A percentile compares a stretch with the other conserved stretches of the same genome.
phyloP scores from a whole-genome alignment of 2,888 invertebrate genomes.

The Temnothorax ravouxi region DNA sequence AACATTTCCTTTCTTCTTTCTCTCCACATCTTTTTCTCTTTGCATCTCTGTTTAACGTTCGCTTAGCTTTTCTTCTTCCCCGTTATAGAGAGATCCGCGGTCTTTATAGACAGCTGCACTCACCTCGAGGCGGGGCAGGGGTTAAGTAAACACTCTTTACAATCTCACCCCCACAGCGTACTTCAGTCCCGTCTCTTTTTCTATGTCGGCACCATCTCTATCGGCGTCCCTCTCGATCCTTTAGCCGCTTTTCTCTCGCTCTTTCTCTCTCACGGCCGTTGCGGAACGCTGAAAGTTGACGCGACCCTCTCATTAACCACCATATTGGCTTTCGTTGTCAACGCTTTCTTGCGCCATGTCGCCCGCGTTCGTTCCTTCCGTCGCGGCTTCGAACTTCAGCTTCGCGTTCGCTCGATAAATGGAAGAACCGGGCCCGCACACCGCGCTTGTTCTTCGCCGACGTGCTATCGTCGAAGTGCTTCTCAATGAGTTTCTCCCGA shows the following conservation, averaged over 20 bases:
- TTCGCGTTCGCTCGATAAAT: slow-evolving; percentile 48
- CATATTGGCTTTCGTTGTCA: slow-evolving; percentile 69
- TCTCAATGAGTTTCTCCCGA: slow-evolving; percentile 52
- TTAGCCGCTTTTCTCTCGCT: not conserved
- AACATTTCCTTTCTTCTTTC: slow-evolving; percentile 54
- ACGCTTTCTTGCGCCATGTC: slow-evolving; percentile 58
- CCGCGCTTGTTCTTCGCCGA: slow-evolving; percentile 43
- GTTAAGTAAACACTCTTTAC: slow-evolving; percentile 78
- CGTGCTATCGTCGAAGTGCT: slow-evolving; percentile 36
- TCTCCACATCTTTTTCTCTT: slow-evolving; percentile 6
- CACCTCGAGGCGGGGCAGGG: slow-evolving; percentile 64
- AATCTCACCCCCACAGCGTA: slow-evolving; percentile 66
- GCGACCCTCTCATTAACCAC: slow-evolving; percentile 66
- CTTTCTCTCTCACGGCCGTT: slow-evolving; percentile 9
- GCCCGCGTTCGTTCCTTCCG: slow-evolving; percentile 37
- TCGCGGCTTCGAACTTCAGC: slow-evolving; percentile 46
- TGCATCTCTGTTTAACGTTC: slow-evolving; percentile 29
- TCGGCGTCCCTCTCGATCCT: not conserved
- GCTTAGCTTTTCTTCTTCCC: slow-evolving; percentile 37
- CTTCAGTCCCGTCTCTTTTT: slow-evolving; percentile 56
- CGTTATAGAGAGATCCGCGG: slow-evolving; percentile 56
- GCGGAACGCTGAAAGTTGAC: slow-evolving; percentile 56
- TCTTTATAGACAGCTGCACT: slow-evolving; percentile 74
- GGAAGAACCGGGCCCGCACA: slow-evolving; percentile 33
- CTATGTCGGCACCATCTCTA: slow-evolving; percentile 13